These are phyloP conservation scores for Notamacropus eugenii DNA, from an alignment of 2,797 vertebrate genomes.

Conservation along the genomic window DNA sequence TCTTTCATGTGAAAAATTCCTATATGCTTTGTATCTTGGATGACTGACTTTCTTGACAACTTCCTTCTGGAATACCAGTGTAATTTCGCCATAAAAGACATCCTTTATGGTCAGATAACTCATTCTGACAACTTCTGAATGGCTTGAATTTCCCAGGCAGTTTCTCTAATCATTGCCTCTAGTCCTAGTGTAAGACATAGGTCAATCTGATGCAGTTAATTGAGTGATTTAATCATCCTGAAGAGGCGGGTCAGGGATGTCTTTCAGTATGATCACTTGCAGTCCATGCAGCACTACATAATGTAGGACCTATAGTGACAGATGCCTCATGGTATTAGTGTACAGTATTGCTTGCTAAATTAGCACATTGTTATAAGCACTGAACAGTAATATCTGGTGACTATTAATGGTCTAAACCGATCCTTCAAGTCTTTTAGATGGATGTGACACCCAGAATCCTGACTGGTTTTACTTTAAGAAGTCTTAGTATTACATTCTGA, in stretches of 20 bases:
- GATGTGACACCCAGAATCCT: neutral
- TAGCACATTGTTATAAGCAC: neutral
- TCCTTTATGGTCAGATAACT: conserved; percentile 2
- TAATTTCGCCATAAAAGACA: conserved; percentile 6
- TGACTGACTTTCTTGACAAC: neutral
- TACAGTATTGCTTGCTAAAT: neutral
- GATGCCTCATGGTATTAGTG: neutral
- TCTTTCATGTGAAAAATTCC: neutral
- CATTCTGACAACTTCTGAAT: neutral
- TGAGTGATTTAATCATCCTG: neutral
- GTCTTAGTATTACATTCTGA: neutral
- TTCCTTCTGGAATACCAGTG: neutral
- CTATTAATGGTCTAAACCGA: neutral
- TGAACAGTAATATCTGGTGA: neutral
- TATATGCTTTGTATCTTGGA: neutral
- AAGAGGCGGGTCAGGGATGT: neutral
- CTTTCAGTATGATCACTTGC: neutral
- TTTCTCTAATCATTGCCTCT: neutral
- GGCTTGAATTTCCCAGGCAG: neutral
- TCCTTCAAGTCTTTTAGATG: neutral
- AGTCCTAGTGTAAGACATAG: neutral
- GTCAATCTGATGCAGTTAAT: conserved; percentile 2
- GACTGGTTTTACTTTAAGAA: neutral
- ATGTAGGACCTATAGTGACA: neutral
- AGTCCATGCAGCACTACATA: neutral